Evolutionary conservation across 2,888 invertebrate genomes (phyloP).

Genomic region (Julus scanicus): DNA sequence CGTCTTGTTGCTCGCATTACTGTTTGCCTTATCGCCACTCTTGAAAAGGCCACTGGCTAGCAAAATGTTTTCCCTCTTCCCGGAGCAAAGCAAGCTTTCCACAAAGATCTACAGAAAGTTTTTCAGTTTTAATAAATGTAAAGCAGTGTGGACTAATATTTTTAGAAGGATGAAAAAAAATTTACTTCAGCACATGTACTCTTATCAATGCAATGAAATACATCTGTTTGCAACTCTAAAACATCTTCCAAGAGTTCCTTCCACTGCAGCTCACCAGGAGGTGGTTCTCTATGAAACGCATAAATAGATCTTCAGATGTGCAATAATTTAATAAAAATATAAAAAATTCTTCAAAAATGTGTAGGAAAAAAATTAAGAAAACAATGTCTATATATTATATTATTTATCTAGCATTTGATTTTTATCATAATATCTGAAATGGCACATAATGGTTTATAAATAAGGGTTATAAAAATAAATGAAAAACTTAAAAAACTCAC

Average conservation of each 20-base stretch:
- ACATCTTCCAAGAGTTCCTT: conserved; percentile 75
- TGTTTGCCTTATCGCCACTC: background rate
- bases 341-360: background rate
- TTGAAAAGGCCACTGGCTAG: conserved; percentile 41
- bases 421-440: no score
- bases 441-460: no score
- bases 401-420: no score
- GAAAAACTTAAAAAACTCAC: conserved; percentile 61
- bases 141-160: background rate
- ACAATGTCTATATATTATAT: no score
- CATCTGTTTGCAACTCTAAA: conserved; percentile 73
- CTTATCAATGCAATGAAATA: conserved; percentile 71
- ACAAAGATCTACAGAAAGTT: conserved; percentile 33
- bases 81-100: conserved; percentile 16
- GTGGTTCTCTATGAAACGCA: conserved; percentile 62
- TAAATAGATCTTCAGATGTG: background rate
- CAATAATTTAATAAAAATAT: background rate
- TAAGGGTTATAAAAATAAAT: background rate
- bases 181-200: conserved; percentile 70
- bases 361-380: no score
- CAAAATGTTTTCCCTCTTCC: conserved; percentile 7
- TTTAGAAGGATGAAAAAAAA: background rate
- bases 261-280: conserved; percentile 72
- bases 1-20: background rate
- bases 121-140: background rate